Percentiles rank a stretch among this genome's conserved stretches.
Conservation (phyloP, 2,888 invertebrate genomes). For the Sisyra nigra region DNA sequence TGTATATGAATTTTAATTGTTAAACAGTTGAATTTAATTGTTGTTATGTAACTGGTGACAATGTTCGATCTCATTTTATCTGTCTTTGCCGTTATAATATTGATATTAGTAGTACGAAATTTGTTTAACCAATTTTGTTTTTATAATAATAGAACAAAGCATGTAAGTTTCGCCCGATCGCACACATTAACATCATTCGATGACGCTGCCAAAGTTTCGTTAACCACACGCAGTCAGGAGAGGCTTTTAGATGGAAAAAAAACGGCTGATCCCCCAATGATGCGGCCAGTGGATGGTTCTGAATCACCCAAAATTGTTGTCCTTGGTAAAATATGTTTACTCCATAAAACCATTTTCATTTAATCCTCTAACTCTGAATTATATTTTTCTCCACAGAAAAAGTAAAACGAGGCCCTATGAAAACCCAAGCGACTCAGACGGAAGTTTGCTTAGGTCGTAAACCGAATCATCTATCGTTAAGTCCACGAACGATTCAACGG, state of each 20-base stretch:
- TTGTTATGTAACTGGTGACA: too few relatives aligned
- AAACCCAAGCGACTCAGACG: constrained; percentile 85
- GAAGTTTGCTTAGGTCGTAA: constrained; percentile 59
- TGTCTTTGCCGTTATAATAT: too few relatives aligned
- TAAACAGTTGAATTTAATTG: too few relatives aligned
- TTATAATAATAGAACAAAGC: constrained; percentile 50
- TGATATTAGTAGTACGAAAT: too few relatives aligned
- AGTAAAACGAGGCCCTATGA: constrained; percentile 71
- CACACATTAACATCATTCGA: constrained; percentile 77
- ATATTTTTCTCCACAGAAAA: constrained; percentile 45
- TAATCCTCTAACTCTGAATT: constrained; percentile 2
- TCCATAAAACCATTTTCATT: constrained; percentile 5
- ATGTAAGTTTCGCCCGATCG: constrained; percentile 80
- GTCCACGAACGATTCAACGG: constrained; percentile 69
- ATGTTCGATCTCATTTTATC: too few relatives aligned
- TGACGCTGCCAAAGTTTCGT: constrained; percentile 31
- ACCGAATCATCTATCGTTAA: constrained; percentile 53
- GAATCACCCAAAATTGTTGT: constrained; percentile 38
- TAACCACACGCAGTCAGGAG: constrained; percentile 38
- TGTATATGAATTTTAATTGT: too few relatives aligned
- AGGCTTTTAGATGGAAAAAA: constrained; percentile 60
- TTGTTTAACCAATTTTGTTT: too few relatives aligned
- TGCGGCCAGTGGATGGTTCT: constrained; percentile 27
- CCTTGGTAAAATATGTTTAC: constrained; percentile 27
- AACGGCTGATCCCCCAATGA: constrained; percentile 27